A percentile compares a stretch with the other conserved stretches of the same genome.
phyloP scores from a whole-genome alignment of 1,140 invertebrate species.

The Drosophila tropicalis region DNA sequence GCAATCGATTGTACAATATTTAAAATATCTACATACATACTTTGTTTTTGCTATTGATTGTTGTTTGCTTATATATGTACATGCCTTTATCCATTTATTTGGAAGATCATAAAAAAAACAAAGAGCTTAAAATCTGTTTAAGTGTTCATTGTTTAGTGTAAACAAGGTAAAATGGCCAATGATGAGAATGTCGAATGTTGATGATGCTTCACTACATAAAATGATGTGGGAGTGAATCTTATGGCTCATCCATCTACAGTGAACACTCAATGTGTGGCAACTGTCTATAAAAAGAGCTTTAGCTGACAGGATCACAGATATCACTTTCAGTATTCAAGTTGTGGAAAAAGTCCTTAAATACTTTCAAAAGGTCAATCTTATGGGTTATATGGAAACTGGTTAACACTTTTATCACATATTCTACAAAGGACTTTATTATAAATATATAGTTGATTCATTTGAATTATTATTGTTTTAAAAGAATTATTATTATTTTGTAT shows the following conservation, averaged over 20 bases:
- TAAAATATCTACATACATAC: background rate
- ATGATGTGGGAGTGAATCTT: slow-evolving; percentile 25
- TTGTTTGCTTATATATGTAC: slow-evolving; percentile 33
- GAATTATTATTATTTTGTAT: too few relatives aligned
- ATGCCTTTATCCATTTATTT: slow-evolving; percentile 58
- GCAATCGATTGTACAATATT: slow-evolving; percentile 13
- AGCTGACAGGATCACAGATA: too few relatives aligned
- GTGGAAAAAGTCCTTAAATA: too few relatives aligned
- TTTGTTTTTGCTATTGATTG: slow-evolving; percentile 17
- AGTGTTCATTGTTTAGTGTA: slow-evolving; percentile 68
- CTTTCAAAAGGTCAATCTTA: too few relatives aligned
- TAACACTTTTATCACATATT: too few relatives aligned
- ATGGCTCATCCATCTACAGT: background rate
- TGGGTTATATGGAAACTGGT: too few relatives aligned
- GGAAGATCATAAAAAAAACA: slow-evolving; percentile 68
- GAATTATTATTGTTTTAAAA: too few relatives aligned
- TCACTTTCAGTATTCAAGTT: too few relatives aligned
- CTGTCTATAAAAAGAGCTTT: too few relatives aligned
- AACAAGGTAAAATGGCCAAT: slow-evolving; percentile 41
- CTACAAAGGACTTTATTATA: too few relatives aligned
- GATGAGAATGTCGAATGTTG: background rate
- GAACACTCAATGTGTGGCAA: background rate
- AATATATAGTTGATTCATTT: too few relatives aligned
- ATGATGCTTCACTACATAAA: slow-evolving; percentile 22
- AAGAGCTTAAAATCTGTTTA: slow-evolving; percentile 69